Base-by-base conservation (phyloP, 2,888 invertebrate species). In the Chorisops tibialis region DNA sequence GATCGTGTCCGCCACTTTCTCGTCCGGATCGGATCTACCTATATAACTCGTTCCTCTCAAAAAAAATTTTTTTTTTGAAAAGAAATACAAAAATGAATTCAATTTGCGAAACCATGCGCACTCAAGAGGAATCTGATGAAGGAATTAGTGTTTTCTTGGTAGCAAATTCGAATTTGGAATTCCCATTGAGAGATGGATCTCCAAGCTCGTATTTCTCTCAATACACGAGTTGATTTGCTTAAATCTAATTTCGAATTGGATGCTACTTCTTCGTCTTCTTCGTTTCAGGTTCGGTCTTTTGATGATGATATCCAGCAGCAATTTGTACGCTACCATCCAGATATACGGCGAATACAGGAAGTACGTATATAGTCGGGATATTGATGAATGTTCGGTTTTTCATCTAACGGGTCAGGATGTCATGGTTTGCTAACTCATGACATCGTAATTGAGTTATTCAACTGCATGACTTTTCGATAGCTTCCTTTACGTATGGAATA, bases 121-220 rank as follows among this genome's bases (percentile, higher is more conserved):
- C 50, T 37, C 50, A 60, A 60, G 49, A 60, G 50, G 50, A 60
- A 60, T 60, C 59, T 60, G 59, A 60, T 60, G 59, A 60, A 60
- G 22, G 59, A 60, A 60, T 60, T 60, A 60, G 50, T 41, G 38
- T 59, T 37, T 59, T 58, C 43, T 58, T 47, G 52, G 22, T 54
- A 54, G 52, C 39, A 41, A 54, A 54, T 54, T 54, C 52, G 52
- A 54, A 54, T 35, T 54, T 54, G 41, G 52, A 39, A 54, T 54
- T 54, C 52, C 52, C 52, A 54, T 54, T 54, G 52, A 41, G 52
- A 22, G 41, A 16, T 16, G 19, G 11, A 43, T 43, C 52, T 39
- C 16, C 18, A 19, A 35, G 37, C 38, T 12, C 38, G 24, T 22
- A 56, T 9, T 38, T 21, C 35, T 60, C 24, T 60, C 50, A 60